Base-by-base conservation (phyloP, 2,113 vertebrate genomes). In the Odontesthes bonariensis region DNA sequence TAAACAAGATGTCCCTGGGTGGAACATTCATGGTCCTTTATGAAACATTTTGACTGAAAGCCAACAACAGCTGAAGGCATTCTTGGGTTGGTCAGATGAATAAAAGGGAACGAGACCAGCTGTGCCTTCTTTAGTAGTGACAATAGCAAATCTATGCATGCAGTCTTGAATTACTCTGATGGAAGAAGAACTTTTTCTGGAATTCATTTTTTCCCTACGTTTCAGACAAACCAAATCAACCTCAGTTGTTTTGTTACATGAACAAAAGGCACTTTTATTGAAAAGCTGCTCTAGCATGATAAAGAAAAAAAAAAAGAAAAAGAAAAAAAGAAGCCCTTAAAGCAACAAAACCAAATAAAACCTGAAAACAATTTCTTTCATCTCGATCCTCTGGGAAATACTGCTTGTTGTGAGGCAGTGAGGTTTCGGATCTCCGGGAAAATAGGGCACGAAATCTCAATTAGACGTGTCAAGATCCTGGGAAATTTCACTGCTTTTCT, bases 371-470 rank as follows among this genome's bases (percentile, higher is more conserved):
- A 79, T 86, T 88, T 86, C 77, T 89, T 81, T 90, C 82, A 84
- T 87, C 81, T 86, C 3, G 32, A 80, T 83, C 91, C 90, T 86
- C 8, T 12, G 91, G 87, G 91, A 91, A 89, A 88, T 87, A 81
- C 70, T 52, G 67, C 83, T 86, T 27, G 82, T 70, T 46, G 75
- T 73, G 69, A 57, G 77, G 81, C 67, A 74, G 75, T 35, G n/a
- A 81, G 76, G 32, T 68, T 87, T 88, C 9, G 33, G 79, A 87
- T 89, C 75, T 79, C 46, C 33, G 75, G 74, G 83, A 89, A 92
- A 91, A 93, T 88, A 92, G 88, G 86, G 61, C 88, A 91, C 90
- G 86, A 88, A 93, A 90, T 90, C 84, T 91, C 91, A 92, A 89
- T 92, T 91, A 93, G 77, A 91, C 47, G 76, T 91, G 88, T 93